These are phyloP conservation scores for Danio jaintianensis DNA, from an alignment of 2,797 vertebrate species.

Conservation along the genomic window DNA sequence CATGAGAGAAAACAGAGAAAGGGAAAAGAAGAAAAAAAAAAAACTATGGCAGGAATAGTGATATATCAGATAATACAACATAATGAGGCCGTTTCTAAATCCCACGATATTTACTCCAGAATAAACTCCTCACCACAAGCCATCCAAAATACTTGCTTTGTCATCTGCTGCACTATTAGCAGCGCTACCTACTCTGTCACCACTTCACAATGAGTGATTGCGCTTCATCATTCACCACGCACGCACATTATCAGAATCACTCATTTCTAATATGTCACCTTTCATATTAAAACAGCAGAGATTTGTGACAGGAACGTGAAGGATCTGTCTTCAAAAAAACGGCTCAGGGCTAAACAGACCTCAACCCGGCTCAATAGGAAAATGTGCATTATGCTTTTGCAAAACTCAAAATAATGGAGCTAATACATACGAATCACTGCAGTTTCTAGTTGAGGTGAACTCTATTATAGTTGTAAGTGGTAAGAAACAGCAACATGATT, in stretches of 20 bases:
- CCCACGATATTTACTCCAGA: conserved; percentile 39
- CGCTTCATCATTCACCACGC: conserved; percentile 14
- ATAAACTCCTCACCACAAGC: conserved; percentile 47
- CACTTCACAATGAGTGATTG: conserved; percentile 31
- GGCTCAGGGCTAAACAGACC: neutral
- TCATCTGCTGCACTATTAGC: conserved; percentile 40
- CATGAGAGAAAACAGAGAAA: conserved; percentile 23
- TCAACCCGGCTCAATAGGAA: neutral
- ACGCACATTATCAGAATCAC: conserved; percentile 35
- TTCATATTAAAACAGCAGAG: conserved; percentile 43
- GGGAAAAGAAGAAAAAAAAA: neutral
- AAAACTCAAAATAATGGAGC: neutral
- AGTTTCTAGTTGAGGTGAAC: neutral
- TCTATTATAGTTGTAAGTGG: no score
- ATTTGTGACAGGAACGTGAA: conserved; percentile 36
- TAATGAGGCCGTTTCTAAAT: conserved; percentile 57
- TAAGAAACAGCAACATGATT: neutral
- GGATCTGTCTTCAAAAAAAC: conserved; percentile 7
- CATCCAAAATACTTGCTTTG: conserved; percentile 26
- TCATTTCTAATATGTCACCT: conserved; percentile 44
- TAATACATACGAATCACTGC: neutral
- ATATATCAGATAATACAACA: conserved; percentile 58
- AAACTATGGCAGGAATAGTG: conserved; percentile 45
- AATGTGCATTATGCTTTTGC: neutral
- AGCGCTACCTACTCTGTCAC: conserved; percentile 8